Base-by-base conservation (phyloP, 2,888 invertebrate genomes). In the Drosophila neutralis region DNA sequence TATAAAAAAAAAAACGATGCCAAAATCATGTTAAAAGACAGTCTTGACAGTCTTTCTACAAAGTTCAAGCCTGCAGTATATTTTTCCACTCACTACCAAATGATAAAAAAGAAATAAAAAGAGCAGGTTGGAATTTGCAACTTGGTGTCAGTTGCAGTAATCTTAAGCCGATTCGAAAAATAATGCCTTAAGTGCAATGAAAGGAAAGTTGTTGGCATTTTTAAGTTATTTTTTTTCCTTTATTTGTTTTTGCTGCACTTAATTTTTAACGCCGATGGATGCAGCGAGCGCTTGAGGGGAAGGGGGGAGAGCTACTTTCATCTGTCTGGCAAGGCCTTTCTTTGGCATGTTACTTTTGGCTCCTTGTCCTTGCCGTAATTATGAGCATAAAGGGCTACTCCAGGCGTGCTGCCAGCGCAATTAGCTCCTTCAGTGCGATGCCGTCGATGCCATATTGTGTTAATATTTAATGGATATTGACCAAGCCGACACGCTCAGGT, bases 401-500 rank as follows among this genome's bases (percentile, higher is more conserved):
- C 57, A 13, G 31, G 67, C 69, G 58, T 68, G 51, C 60, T 61
- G 66, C 38, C 63, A 61, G 36, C 62, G 73, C 54, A 79, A 73
- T 53, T 61, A 56, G 45, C 63, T 38, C 56, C 76, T 52, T 51
- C 62, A 62, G 24, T 42, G 45, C 24, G 4, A 15, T 15, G 51
- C 58, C 33, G 42, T 45, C 56, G 33, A 54, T 67, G 75, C 38
- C 75, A 69, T 68, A 61, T 72, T 79, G 73, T 69, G 57, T 76
- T 80, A 77, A 82, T 82, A 69, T 84, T 82, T 82, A 76, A 84
- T 83, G 82, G 69, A 67, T 62, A 56, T 57, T 69, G 61, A 58
- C 54, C 42, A 51, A 68, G 66, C 42, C 36, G 54, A 63, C 68
- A 58, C 69, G 53, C 62, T 69, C 69, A 21, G 70, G 71, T 69